phyloP scores from a whole-genome alignment of 1,140 invertebrate genomes.

The Venturia canescens region DNA sequence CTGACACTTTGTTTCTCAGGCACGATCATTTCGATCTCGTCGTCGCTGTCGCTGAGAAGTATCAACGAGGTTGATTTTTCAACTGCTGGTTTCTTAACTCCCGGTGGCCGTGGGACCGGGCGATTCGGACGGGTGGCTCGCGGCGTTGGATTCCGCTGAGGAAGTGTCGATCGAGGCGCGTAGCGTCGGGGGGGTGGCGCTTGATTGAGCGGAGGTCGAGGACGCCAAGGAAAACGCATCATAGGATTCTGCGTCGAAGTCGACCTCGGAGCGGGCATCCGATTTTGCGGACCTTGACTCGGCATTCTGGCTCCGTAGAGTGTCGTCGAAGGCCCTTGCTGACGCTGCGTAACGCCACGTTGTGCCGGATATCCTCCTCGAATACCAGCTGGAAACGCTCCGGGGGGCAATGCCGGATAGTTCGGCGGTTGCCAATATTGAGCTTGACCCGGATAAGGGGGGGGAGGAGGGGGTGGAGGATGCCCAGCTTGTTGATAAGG shows the following conservation, averaged over 20 bases:
- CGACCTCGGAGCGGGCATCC: constrained; percentile 26
- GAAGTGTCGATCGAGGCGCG: not conserved
- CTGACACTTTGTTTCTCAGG: constrained; percentile 57
- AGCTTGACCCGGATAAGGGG: constrained; percentile 46
- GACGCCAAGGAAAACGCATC: not conserved
- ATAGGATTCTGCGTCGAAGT: not conserved
- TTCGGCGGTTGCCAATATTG: constrained; percentile 51
- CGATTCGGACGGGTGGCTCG: not conserved
- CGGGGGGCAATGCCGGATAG: not conserved
- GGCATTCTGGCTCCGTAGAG: constrained; percentile 8
- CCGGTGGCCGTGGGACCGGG: not conserved
- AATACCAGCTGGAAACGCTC: not conserved
- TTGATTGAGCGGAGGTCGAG: not conserved
- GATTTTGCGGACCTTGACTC: not conserved
- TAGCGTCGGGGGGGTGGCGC: not conserved
- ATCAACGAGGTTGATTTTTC: constrained; percentile 70
- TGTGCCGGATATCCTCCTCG: constrained; percentile 5
- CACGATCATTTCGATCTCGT: constrained; percentile 75
- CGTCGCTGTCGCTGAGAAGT: constrained; percentile 72
- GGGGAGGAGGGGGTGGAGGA: constrained; percentile 46
- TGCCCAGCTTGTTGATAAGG: constrained; percentile 40
- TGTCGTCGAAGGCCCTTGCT: constrained; percentile 30
- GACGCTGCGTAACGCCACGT: not conserved
- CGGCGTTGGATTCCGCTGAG: not conserved
- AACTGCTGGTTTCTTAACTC: constrained; percentile 25